Base-by-base conservation (phyloP, 2,888 invertebrate species). In the Drosophila multiciliata region DNA sequence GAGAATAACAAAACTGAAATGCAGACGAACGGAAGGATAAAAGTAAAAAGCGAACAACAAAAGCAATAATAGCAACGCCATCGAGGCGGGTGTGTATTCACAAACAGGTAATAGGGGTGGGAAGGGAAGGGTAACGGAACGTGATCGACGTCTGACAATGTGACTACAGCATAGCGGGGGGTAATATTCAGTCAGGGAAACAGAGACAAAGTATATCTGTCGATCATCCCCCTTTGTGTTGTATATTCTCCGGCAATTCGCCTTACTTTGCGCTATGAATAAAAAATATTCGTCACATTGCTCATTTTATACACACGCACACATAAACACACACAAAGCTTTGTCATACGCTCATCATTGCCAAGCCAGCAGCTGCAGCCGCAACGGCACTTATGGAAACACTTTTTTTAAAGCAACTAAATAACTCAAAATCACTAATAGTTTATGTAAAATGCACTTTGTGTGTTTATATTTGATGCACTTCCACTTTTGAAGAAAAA, bases 101-200 rank as follows among this genome's bases (percentile, higher is more conserved):
- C 77, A 83, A 89, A 87, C 85, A 87, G 89, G 87, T 86, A 87
- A 79, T 45, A 63, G 58, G 71, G 68, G 68, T 54, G 53, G 69
- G 54, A 54, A 23, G 62, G 53, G 35, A 53, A 42, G 58, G 66
- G 59, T 71, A 66, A 64, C 50, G 63, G 67, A 71, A 76, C 74
- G 68, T 75, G 77, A 79, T 73, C 83, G 73, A 71, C 75, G 66
- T 66, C 67, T 58, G 64, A 55, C 64, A 73, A 63, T 50, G 12
- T 23, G 54, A 57, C 55, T 55, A 20, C 9, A 9, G 45, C 7
- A 32, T 15, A 42, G 15, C 32, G 45, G 49, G 45, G 52, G 61
- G 48, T 54, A 58, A 38, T 40, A 54, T 53, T 53, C 20, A 35
- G 48, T 60, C 15, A 53, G n/a, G 63, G 48, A 17, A 45, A 50